Evolutionary conservation across 2,113 vertebrate species (phyloP).

Genomic region (Gracilinanus agilis): DNA sequence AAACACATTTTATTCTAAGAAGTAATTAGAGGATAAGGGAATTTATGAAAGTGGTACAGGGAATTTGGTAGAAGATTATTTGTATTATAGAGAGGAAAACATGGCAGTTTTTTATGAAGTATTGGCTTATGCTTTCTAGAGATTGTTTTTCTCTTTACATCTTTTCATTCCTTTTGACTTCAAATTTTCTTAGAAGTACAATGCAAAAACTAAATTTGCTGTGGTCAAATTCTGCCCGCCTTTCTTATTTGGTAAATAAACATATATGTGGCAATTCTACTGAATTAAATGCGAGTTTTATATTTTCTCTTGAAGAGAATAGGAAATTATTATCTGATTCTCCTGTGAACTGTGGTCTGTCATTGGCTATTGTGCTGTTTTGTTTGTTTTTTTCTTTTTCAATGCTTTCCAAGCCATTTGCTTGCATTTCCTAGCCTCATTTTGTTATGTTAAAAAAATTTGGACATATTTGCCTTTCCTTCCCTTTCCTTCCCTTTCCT

Average conservation of each 20-base stretch:
- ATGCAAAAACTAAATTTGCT: slow-evolving; percentile 2
- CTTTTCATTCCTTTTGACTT: slow-evolving; percentile 22
- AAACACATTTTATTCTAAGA: slow-evolving; percentile 27
- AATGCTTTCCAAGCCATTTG: neutral
- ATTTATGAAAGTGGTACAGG: slow-evolving; percentile 45
- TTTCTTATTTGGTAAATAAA: slow-evolving; percentile 20
- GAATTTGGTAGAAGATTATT: slow-evolving; percentile 26
- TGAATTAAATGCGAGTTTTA: slow-evolving; percentile 27
- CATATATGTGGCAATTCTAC: neutral
- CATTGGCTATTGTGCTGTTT: slow-evolving; percentile 31
- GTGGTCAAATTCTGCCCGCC: slow-evolving; percentile 20
- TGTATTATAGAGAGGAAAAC: slow-evolving; percentile 48
- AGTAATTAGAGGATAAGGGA: slow-evolving; percentile 6
- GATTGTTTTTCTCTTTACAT: slow-evolving; percentile 40
- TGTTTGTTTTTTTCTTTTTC: slow-evolving; percentile 53
- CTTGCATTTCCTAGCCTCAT: slow-evolving; percentile 43
- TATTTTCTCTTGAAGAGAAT: neutral
- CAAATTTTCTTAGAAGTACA: slow-evolving; percentile 37
- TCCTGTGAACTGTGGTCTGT: neutral
- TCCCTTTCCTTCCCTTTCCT: neutral
- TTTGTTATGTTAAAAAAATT: slow-evolving; percentile 50
- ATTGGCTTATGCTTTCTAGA: slow-evolving; percentile 32
- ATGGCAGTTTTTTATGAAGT: slow-evolving; percentile 2
- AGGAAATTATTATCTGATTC: neutral
- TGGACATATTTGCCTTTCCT: neutral